Evolutionary conservation across 2,888 invertebrate species (phyloP).

Genomic region (Rambutsinella grinnellia): DNA sequence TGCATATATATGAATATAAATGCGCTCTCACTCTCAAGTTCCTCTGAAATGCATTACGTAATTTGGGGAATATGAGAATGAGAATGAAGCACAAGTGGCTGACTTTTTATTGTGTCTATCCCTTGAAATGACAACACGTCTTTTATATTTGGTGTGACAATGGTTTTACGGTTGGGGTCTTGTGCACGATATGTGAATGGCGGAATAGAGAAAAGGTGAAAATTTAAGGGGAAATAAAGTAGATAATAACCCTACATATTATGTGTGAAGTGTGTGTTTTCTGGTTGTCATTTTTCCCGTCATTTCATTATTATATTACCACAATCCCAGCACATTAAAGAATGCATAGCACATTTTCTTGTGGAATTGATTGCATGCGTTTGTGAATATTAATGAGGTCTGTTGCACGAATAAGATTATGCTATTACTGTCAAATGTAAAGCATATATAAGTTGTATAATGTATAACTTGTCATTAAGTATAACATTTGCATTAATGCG

Average conservation of each 20-base stretch:
- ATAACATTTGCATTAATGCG: too few species aligned
- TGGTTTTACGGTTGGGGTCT: slow-evolving; percentile 23
- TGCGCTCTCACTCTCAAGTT: slow-evolving; percentile 5
- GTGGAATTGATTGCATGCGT: slow-evolving; percentile 14
- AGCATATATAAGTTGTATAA: too few species aligned
- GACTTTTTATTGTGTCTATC: slow-evolving; percentile 18
- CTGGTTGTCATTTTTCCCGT: too few species aligned
- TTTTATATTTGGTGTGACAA: not conserved
- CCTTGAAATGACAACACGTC: slow-evolving; percentile 34
- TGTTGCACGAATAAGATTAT: too few species aligned
- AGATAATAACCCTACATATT: not conserved
- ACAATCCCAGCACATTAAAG: too few species aligned
- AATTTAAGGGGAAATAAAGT: slow-evolving; percentile 22
- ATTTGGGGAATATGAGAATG: slow-evolving; percentile 16
- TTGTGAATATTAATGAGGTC: slow-evolving; percentile 33
- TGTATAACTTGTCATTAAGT: too few species aligned
- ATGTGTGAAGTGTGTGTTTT: slow-evolving; percentile 6
- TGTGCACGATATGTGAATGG: not conserved
- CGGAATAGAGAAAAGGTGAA: slow-evolving; percentile 8
- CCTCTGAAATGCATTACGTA: slow-evolving; percentile 13
- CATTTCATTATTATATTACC: slow-evolving; percentile 24
- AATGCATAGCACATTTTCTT: slow-evolving; percentile 22
- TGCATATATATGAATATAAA: slow-evolving; percentile 8
- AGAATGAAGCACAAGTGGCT: not conserved
- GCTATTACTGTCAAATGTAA: too few species aligned